Base-by-base conservation (phyloP, 2,888 invertebrate genomes). In the Ditula angustiorana region DNA sequence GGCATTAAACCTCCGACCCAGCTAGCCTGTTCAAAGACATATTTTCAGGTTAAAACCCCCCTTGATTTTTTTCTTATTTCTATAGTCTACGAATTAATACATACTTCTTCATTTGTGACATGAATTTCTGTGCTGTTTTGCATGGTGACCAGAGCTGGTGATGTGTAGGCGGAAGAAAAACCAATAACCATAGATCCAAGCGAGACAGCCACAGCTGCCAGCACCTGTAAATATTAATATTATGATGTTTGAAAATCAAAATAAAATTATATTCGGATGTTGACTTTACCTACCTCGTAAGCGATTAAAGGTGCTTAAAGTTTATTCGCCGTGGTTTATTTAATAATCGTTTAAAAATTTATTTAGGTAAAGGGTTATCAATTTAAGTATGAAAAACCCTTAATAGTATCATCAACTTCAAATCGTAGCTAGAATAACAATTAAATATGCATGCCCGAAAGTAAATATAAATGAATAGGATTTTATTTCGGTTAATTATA, bases 1-100 rank as follows among this genome's bases (percentile, higher is more conserved):
- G 98, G 98, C 96, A 98, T 96, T 23, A 98, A 87, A 71, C 98
- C 96, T 57, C 97, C 97, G 60, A 98, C 95, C 98, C 98, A 98
- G 62, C 97, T 96, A 53, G 94, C 95, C 97, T 98, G 93, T 63
- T 16, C 74, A 77, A 23, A 37, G 21, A 60, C 60, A 52, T 2
- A 10, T 1, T 26, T 28, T 28, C n/a, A 5, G 5, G 10, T n/a
- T 24, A 21, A 7, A 50, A 19, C 16, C 16, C 1, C 1, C 16
- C 28, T 19, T 2, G 8, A 5, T 24, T 4, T 11, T 41, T 37
- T 3, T 37, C 41, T 16, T 68, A 90, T 76, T 71, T 19, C 26
- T 50, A n/a, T 52, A 11, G 23, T 26, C 1, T 19, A n/a, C 5
- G 26, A n/a, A 16, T 23, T 5, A 16, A 41, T 37, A 95, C 94